Percentiles rank a stretch among this genome's conserved stretches.
These are phyloP conservation scores for Spea hammondii DNA, from an alignment of 2,797 vertebrate species.

Conservation along the genomic window DNA sequence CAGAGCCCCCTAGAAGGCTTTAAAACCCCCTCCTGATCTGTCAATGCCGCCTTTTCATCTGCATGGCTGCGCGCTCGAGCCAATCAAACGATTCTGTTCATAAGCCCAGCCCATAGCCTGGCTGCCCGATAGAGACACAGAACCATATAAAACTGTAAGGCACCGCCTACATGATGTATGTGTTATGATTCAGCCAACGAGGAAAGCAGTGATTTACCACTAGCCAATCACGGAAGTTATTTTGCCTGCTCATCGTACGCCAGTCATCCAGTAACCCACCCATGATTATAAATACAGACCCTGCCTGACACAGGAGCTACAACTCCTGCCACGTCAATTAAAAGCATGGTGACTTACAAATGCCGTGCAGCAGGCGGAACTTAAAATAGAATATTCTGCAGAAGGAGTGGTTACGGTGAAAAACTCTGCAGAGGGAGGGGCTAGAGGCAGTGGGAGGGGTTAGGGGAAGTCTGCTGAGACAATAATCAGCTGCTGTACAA, in stretches of 20 bases:
- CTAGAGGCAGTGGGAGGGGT: not conserved
- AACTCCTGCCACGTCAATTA: slow-evolving; percentile 29
- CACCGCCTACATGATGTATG: no score
- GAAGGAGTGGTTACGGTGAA: not conserved
- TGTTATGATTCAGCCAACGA: not conserved
- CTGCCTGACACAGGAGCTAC: not conserved
- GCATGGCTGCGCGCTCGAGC: not conserved
- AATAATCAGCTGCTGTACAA: not conserved
- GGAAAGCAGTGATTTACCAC: no score
- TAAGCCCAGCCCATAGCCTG: slow-evolving; percentile 13
- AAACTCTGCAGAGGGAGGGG: not conserved
- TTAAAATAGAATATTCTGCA: not conserved
- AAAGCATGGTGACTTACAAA: not conserved
- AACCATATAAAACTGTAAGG: not conserved
- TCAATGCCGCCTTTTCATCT: not conserved
- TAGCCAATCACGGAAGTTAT: not conserved
- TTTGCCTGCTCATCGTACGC: not conserved
- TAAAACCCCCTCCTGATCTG: not conserved
- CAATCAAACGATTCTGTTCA: not conserved
- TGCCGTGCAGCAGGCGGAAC: not conserved
- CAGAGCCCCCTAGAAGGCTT: not conserved
- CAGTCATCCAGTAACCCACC: slow-evolving; percentile 6
- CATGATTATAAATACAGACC: not conserved
- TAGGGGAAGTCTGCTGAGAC: not conserved
- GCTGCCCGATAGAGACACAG: not conserved